Conservation (phyloP, 2,888 invertebrate species). For the Sminthurides aquaticus region DNA sequence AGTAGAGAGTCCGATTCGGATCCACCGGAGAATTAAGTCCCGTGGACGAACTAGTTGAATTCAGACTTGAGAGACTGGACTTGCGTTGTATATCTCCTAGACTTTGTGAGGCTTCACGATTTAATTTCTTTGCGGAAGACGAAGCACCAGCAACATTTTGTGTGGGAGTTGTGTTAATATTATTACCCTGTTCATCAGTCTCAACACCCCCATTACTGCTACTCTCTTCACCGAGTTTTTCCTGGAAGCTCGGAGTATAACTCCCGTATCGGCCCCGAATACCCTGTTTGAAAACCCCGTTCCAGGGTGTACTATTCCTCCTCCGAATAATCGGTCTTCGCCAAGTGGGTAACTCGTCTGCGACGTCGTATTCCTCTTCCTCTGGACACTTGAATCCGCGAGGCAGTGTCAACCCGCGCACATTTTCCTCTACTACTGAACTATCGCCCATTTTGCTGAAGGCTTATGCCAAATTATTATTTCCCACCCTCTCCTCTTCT, state of each 20-base stretch:
- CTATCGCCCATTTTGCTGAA: background rate
- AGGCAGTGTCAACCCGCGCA: background rate
- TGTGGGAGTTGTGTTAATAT: too few species aligned
- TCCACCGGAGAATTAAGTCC: conserved; percentile 2
- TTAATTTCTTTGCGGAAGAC: background rate
- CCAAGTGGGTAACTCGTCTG: background rate
- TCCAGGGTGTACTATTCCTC: background rate
- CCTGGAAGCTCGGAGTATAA: background rate
- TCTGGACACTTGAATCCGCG: background rate
- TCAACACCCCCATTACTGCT: too few species aligned
- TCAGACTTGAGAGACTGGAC: background rate
- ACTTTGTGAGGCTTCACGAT: conserved; percentile 15
- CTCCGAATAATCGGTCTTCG: background rate
- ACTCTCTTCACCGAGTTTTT: background rate
- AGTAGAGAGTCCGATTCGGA: conserved; percentile 14
- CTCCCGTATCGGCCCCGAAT: background rate
- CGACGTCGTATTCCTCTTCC: background rate
- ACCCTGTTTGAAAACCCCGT: background rate
- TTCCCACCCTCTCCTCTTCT: too few species aligned
- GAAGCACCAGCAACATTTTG: too few species aligned
- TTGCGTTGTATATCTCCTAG: conserved; percentile 6
- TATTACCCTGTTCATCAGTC: background rate
- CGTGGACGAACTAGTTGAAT: conserved; percentile 2
- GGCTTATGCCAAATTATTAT: too few species aligned
- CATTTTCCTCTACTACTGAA: background rate